These are phyloP conservation scores for Myotis daubentonii DNA, from an alignment of 2,797 vertebrate species.

Conservation along the genomic window DNA sequence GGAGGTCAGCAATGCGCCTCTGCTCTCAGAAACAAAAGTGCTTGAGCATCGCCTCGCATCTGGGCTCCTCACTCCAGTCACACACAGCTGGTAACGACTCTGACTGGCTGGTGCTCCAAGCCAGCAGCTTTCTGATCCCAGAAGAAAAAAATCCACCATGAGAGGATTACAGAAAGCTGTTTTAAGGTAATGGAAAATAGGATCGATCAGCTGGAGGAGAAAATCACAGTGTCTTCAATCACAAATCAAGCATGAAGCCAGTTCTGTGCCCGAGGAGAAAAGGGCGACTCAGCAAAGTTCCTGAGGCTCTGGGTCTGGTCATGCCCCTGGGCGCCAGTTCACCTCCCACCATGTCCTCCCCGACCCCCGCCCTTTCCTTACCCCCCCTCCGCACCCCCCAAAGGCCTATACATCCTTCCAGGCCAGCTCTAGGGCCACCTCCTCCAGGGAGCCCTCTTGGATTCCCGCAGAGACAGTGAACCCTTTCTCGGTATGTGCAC, in stretches of 20 bases:
- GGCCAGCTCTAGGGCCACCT: neutral
- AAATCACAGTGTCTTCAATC: conserved; percentile 47
- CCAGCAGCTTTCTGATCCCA: neutral
- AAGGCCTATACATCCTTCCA: neutral
- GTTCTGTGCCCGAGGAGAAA: neutral
- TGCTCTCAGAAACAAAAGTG: neutral
- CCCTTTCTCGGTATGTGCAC: neutral
- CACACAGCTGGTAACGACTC: neutral
- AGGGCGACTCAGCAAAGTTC: neutral
- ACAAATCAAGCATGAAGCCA: conserved; percentile 55
- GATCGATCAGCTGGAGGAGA: conserved; percentile 44
- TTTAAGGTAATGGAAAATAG: conserved; percentile 58
- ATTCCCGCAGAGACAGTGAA: neutral
- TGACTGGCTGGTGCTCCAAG: neutral
- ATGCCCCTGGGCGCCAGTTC: neutral
- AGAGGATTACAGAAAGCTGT: conserved; percentile 17
- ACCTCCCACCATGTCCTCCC: no score
- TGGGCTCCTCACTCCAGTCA: neutral
- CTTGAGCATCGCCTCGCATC: neutral
- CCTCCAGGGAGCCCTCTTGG: neutral
- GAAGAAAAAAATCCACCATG: neutral
- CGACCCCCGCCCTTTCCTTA: fast-evolving
- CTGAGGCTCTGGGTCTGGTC: neutral
- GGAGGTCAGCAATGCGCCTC: neutral
- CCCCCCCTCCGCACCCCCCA: neutral